Evolutionary conservation across 2,113 vertebrate species (phyloP).

Genomic region (Notothenia rossii): DNA sequence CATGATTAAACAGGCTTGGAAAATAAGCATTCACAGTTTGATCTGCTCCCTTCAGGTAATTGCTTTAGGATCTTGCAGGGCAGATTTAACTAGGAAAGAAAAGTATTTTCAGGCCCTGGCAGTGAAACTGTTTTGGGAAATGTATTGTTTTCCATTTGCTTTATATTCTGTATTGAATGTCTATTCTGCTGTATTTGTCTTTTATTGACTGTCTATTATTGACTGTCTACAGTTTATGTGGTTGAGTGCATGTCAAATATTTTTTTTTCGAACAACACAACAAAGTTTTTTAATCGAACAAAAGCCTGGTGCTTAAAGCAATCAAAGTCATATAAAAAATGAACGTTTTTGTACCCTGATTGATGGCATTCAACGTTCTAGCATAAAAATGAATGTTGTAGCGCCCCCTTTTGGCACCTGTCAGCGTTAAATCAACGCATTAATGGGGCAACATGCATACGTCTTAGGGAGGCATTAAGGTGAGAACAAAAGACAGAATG

Average conservation of each 20-base stretch:
- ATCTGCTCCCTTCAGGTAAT: conserved; percentile 37
- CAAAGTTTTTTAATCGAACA: conserved; percentile 33
- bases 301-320: conserved; percentile 21
- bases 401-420: conserved; percentile 10
- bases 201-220: conserved; percentile 28
- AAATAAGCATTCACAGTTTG: conserved; percentile 51
- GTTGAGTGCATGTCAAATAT: conserved; percentile 11
- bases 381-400: conserved; percentile 29
- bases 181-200: conserved; percentile 33
- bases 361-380: conserved; percentile 8
- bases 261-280: conserved; percentile 1
- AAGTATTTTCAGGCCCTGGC: not conserved
- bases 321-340: conserved; percentile 12
- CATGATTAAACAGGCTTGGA: conserved; percentile 35
- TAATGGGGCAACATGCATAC: not conserved
- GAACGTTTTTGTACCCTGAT: conserved; percentile 12
- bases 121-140: conserved; percentile 34
- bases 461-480: not conserved
- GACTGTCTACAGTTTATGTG: conserved; percentile 16
- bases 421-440: not conserved
- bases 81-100: conserved; percentile 31
- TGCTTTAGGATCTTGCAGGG: conserved; percentile 23
- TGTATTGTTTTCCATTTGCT: conserved; percentile 44
- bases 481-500: not conserved
- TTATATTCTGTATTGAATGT: conserved; percentile 34